These are phyloP conservation scores for Agonopterix subpropinquella DNA, from an alignment of 2,888 invertebrate species.

Conservation along the genomic window DNA sequence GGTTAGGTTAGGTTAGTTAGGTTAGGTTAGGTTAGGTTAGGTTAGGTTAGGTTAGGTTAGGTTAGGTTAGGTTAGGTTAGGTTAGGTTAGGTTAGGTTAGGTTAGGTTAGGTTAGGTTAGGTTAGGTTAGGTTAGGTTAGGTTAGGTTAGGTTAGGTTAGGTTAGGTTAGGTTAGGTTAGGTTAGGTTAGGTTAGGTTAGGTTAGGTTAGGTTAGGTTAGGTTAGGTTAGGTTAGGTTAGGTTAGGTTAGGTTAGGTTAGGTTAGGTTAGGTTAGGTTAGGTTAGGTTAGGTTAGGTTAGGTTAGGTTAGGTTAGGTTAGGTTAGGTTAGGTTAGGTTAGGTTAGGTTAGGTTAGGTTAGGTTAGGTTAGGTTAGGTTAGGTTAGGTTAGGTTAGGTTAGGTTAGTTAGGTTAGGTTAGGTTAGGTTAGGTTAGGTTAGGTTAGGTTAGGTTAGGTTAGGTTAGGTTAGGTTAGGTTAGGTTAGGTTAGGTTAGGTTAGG, in stretches of 20 bases:
- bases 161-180: conserved; percentile 11
- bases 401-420: conserved; percentile 13
- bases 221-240: conserved; percentile 10
- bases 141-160: conserved; percentile 9
- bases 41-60: conserved; percentile 12
- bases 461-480: conserved; percentile 15
- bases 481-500: conserved; percentile 18
- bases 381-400: conserved; percentile 13
- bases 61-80: conserved; percentile 18
- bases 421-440: conserved; percentile 14
- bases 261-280: conserved; percentile 17
- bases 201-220: conserved; percentile 14
- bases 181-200: conserved; percentile 16
- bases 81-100: conserved; percentile 15
- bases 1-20: conserved; percentile 9
- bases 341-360: conserved; percentile 14
- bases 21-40: conserved; percentile 13
- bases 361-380: conserved; percentile 15
- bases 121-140: conserved; percentile 12
- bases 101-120: conserved; percentile 13
- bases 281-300: conserved; percentile 16
- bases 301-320: conserved; percentile 19
- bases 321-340: conserved; percentile 17
- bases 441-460: conserved; percentile 15
- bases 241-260: conserved; percentile 10